Conservation (phyloP, 2,888 invertebrate species). For the Gari tellinella region DNA sequence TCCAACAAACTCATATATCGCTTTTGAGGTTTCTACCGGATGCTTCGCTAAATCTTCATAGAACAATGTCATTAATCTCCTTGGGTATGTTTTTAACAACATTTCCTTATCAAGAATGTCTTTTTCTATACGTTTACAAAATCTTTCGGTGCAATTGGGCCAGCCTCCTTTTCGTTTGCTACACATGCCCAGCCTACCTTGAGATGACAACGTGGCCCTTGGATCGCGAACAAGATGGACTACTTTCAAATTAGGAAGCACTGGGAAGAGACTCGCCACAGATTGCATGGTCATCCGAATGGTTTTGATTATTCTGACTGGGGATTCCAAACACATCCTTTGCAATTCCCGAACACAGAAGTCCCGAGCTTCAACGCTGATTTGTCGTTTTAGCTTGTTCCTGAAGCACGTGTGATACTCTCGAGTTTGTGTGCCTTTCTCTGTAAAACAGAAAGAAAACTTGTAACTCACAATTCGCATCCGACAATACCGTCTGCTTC, state of each 20-base stretch:
- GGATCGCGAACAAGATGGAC: slow-evolving; percentile 60
- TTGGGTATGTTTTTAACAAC: slow-evolving; percentile 35
- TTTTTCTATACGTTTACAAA: slow-evolving; percentile 46
- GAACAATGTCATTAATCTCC: slow-evolving; percentile 38
- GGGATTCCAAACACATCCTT: slow-evolving; percentile 34
- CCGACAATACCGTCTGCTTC: too few relatives aligned
- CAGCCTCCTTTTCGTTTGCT: slow-evolving; percentile 3
- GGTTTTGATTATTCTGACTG: slow-evolving; percentile 55
- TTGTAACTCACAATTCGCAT: too few relatives aligned
- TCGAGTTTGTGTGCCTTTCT: too few relatives aligned
- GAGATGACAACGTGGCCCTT: slow-evolving; percentile 48
- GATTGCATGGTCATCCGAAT: slow-evolving; percentile 35
- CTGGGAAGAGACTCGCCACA: slow-evolving; percentile 37
- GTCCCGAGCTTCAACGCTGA: too few relatives aligned
- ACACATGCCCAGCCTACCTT: slow-evolving; percentile 33
- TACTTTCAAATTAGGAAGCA: slow-evolving; percentile 49
- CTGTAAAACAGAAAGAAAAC: too few relatives aligned
- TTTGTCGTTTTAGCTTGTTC: too few relatives aligned
- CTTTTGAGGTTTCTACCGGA: slow-evolving; percentile 44
- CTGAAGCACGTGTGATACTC: too few relatives aligned
- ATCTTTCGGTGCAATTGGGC: slow-evolving; percentile 10
- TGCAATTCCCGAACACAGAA: slow-evolving; percentile 3
- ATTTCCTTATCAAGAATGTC: slow-evolving; percentile 40
- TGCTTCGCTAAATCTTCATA: slow-evolving; percentile 52
- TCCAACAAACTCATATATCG: slow-evolving; percentile 53